Conservation (phyloP, 1,140 invertebrate genomes). For the Andricus grossulariae region DNA sequence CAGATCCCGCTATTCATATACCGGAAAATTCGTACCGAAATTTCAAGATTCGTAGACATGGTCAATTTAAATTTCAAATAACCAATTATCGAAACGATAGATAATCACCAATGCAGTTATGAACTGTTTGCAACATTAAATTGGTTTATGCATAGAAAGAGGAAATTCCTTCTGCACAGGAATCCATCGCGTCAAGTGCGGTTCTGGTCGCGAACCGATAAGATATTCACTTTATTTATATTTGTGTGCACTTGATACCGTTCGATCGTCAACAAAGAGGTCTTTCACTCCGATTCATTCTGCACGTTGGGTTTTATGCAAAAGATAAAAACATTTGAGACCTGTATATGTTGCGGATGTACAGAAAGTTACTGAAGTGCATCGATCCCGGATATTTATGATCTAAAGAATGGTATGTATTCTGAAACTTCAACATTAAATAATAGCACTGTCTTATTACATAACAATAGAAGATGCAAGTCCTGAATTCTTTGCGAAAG, state of each 20-base stretch:
- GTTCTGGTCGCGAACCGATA: not conserved
- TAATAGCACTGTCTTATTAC: slow-evolving; percentile 45
- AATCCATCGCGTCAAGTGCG: not conserved
- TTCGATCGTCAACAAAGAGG: slow-evolving; percentile 26
- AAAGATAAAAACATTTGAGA: slow-evolving; percentile 29
- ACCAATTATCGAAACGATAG: too few relatives aligned
- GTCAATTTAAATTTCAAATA: too few relatives aligned
- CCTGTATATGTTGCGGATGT: slow-evolving; percentile 4
- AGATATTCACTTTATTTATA: not conserved
- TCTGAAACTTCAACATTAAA: slow-evolving; percentile 27
- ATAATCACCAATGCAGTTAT: too few relatives aligned
- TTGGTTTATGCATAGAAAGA: not conserved
- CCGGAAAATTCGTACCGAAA: too few relatives aligned
- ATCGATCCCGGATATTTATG: slow-evolving; percentile 12
- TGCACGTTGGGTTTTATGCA: not conserved
- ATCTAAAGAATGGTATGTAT: slow-evolving; percentile 12
- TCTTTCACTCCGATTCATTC: slow-evolving; percentile 16
- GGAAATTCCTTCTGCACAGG: not conserved
- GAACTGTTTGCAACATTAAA: too few relatives aligned
- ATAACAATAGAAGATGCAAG: not conserved
- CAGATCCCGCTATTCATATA: too few relatives aligned
- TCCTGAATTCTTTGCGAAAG: not conserved
- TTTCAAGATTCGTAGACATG: too few relatives aligned
- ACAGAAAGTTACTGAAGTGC: slow-evolving; percentile 21
- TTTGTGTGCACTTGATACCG: slow-evolving; percentile 16